Percentiles rank a stretch among this genome's conserved stretches.
Conservation (phyloP, 2,797 vertebrate species). For the Phyllotis vaccarum region DNA sequence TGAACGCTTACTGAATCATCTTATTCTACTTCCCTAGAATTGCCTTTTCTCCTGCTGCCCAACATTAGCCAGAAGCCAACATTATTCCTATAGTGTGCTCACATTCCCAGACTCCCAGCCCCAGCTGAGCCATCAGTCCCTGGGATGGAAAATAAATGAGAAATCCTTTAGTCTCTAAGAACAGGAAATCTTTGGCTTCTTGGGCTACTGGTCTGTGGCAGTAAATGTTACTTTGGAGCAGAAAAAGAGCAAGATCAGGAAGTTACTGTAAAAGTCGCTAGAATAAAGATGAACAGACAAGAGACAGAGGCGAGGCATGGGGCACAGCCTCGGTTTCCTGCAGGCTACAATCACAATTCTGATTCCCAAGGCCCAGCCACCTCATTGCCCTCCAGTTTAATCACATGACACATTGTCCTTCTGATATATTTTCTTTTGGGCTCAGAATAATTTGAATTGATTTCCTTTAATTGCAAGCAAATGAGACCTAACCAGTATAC, state of each 20-base stretch:
- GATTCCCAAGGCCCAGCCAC: neutral
- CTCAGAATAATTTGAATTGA: conserved; percentile 45
- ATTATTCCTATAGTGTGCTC: fast-evolving
- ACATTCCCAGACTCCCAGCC: neutral
- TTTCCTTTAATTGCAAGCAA: conserved; percentile 57
- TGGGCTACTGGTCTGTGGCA: neutral
- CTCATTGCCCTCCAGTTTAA: neutral
- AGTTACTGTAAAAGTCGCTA: neutral
- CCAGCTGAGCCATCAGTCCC: neutral
- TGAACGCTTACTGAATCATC: conserved; percentile 11
- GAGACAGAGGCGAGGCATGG: neutral
- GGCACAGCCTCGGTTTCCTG: neutral
- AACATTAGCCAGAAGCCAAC: neutral
- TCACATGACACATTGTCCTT: neutral
- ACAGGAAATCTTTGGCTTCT: neutral
- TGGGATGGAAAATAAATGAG: neutral
- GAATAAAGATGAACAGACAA: neutral
- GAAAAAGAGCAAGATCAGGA: neutral
- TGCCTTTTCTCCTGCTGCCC: neutral
- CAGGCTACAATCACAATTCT: neutral
- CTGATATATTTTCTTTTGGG: conserved; percentile 15
- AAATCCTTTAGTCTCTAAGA: neutral
- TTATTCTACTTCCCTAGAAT: conserved; percentile 33
- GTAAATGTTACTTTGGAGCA: neutral
- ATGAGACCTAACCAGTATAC: neutral